Conservation (phyloP, 2,113 vertebrate genomes). For the Phoxinus phoxinus region DNA sequence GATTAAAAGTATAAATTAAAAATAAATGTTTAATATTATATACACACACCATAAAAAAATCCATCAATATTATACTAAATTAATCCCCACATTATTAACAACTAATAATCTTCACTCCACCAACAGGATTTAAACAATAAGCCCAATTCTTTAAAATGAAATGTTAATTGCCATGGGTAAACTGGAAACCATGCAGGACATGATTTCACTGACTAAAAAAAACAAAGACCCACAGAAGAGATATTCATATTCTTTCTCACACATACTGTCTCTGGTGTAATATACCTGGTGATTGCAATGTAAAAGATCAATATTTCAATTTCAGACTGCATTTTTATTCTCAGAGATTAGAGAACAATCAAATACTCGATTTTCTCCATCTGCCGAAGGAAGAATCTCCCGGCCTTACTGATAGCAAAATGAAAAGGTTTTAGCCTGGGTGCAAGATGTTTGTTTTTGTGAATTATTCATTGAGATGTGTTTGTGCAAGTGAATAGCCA, state of each 20-base stretch:
- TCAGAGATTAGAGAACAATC: slow-evolving; percentile 36
- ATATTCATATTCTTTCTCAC: slow-evolving; percentile 75
- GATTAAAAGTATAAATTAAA: background rate
- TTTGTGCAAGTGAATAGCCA: slow-evolving; percentile 45
- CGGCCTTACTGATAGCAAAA: slow-evolving; percentile 7
- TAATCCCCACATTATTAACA: no score
- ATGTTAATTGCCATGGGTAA: background rate
- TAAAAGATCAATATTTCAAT: slow-evolving; percentile 48
- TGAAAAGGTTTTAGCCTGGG: slow-evolving; percentile 18
- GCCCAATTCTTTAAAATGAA: background rate
- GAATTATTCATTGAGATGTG: slow-evolving; percentile 43
- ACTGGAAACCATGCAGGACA: background rate
- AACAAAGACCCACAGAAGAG: slow-evolving; percentile 66
- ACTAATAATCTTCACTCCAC: no score
- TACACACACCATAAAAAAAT: no score
- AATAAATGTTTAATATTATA: no score
- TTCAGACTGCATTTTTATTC: slow-evolving; percentile 36
- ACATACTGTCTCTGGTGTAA: slow-evolving; percentile 34
- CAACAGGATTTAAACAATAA: background rate
- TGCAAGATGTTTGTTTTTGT: slow-evolving; percentile 37
- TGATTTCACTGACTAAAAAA: background rate
- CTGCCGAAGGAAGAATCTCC: slow-evolving; percentile 9
- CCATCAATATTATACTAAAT: no score
- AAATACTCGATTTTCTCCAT: slow-evolving; percentile 33
- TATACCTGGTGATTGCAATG: slow-evolving; percentile 40